A percentile compares a stretch with the other conserved stretches of the same genome.
These are phyloP conservation scores for Caradrina clavipalpis DNA, from an alignment of 2,888 invertebrate species.

Conservation along the genomic window DNA sequence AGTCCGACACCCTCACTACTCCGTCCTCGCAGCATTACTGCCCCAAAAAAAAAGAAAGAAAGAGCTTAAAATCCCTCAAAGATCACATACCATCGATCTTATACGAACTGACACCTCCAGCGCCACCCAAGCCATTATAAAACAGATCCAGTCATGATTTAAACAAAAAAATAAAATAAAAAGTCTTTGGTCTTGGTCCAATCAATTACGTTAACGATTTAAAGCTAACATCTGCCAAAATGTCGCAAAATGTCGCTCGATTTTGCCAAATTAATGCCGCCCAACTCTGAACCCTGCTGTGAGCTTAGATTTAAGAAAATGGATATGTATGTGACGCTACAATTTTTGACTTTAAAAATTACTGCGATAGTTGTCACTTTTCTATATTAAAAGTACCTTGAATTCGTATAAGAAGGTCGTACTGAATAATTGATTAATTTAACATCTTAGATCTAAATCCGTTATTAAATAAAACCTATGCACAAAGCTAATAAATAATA, in stretches of 20 bases:
- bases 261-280: conserved; percentile 68
- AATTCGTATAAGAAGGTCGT: too few species aligned
- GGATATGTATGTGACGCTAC: conserved; percentile 39
- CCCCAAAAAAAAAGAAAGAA: too few species aligned
- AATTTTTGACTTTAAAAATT: neutral
- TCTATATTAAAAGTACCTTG: too few species aligned
- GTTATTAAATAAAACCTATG: too few species aligned
- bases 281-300: conserved; percentile 51
- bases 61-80: conserved; percentile 15
- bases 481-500: too few species aligned
- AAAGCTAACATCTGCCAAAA: conserved; percentile 68
- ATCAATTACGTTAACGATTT: conserved; percentile 68
- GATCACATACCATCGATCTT: conserved; percentile 34
- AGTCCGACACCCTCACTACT: too few species aligned
- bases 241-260: conserved; percentile 61
- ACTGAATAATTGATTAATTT: too few species aligned
- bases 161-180: conserved; percentile 49
- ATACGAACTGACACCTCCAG: conserved; percentile 25
- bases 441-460: too few species aligned
- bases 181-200: conserved; percentile 57
- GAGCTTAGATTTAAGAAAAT: conserved; percentile 30
- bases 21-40: too few species aligned
- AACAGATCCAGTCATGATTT: conserved; percentile 27
- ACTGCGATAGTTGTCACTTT: too few species aligned
- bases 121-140: conserved; percentile 34